phyloP scores from a whole-genome alignment of 2,113 vertebrate genomes.

The Elgaria multicarinata region DNA sequence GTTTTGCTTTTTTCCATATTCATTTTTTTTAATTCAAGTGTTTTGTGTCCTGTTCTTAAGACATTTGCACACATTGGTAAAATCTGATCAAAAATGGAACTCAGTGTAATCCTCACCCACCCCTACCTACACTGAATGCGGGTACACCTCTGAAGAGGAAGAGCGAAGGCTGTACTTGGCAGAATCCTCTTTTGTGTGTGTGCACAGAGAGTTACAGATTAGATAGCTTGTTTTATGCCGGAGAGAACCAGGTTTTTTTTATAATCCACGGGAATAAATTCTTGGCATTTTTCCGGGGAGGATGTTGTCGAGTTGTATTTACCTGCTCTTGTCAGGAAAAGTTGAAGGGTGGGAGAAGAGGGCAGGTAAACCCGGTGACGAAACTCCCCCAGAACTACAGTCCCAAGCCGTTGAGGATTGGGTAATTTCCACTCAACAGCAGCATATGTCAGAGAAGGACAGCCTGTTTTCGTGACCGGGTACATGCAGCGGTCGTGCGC shows the following conservation, averaged over 20 bases:
- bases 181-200: background rate
- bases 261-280: slow-evolving; percentile 66
- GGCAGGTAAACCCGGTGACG: background rate
- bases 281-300: slow-evolving; percentile 58
- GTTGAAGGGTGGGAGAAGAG: background rate
- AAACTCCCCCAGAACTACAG: background rate
- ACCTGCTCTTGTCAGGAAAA: slow-evolving; percentile 49
- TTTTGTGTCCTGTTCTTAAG: too few species aligned
- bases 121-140: too few species aligned
- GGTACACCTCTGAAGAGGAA: background rate
- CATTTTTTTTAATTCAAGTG: too few species aligned
- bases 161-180: background rate
- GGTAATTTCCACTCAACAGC: rapidly evolving
- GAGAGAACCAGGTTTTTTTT: background rate
- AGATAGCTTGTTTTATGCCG: background rate
- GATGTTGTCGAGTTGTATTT: slow-evolving; percentile 57
- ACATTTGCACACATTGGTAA: too few species aligned
- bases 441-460: background rate
- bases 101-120: too few species aligned
- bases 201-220: slow-evolving; percentile 29
- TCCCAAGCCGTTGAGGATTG: rapidly evolving
- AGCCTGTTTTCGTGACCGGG: background rate
- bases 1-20: too few species aligned
- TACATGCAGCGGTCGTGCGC: rapidly evolving
- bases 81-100: too few species aligned